A percentile compares a stretch with the other conserved stretches of the same genome.
Conservation (phyloP, 2,888 invertebrate species). For the Acanthoscelides obtectus region DNA sequence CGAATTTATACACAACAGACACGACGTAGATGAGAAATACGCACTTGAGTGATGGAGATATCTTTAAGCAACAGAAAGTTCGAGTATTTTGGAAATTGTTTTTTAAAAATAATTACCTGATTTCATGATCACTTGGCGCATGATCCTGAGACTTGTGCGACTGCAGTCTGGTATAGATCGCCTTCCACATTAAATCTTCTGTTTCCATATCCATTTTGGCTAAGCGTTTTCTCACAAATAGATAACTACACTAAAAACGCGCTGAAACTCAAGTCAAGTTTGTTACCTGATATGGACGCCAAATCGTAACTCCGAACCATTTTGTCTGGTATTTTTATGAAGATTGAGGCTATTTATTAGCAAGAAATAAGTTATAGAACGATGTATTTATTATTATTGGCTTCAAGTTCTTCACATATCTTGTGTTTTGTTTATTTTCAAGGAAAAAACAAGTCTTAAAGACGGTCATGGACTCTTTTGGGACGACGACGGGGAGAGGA, state of each 20-base stretch:
- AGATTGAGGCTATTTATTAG: no score
- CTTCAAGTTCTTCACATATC: no score
- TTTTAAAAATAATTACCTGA: slow-evolving; percentile 49
- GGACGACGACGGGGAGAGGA: no score
- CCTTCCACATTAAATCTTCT: slow-evolving; percentile 77
- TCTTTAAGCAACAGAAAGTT: background rate
- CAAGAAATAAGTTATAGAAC: no score
- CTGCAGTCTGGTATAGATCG: slow-evolving; percentile 64
- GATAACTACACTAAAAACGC: background rate
- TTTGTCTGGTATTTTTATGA: no score
- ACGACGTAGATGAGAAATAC: background rate
- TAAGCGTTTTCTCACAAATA: background rate
- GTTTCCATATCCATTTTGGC: slow-evolving; percentile 47
- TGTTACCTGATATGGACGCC: background rate
- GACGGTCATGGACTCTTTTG: no score
- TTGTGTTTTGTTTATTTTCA: no score
- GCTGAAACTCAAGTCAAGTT: background rate
- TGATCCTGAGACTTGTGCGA: slow-evolving; percentile 53
- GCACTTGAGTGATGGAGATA: no score
- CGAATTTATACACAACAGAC: background rate
- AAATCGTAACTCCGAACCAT: no score
- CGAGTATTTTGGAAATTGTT: background rate
- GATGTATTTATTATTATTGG: no score
- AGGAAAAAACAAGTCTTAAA: no score
- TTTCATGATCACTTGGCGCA: slow-evolving; percentile 63